Conservation (phyloP, 1,140 invertebrate genomes). For the Lutraria rhynchaena region DNA sequence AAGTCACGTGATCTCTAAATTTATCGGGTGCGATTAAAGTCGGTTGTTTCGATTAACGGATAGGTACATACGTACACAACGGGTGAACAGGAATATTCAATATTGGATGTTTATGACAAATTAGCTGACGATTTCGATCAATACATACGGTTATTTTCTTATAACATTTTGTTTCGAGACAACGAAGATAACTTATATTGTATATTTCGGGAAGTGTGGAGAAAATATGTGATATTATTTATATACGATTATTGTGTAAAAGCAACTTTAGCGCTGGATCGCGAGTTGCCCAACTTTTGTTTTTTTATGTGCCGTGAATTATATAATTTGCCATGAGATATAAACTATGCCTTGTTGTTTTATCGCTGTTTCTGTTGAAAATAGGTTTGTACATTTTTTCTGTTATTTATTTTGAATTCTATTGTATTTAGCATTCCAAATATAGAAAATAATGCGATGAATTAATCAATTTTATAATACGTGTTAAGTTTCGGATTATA, state of each 20-base stretch:
- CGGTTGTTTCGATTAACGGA: neutral
- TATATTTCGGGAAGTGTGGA: constrained; percentile 8
- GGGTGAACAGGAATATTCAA: constrained; percentile 23
- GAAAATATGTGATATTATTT: constrained; percentile 36
- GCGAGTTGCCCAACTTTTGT: constrained; percentile 33
- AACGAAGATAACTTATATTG: constrained; percentile 13
- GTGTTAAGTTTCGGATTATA: no score
- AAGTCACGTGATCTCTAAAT: no score
- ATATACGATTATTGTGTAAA: neutral
- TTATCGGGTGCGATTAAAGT: constrained; percentile 3
- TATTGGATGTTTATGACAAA: constrained; percentile 29
- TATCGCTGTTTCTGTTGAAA: constrained; percentile 14
- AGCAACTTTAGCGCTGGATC: constrained; percentile 51
- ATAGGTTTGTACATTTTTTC: constrained; percentile 13
- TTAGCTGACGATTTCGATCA: constrained; percentile 50
- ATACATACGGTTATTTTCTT: constrained; percentile 28
- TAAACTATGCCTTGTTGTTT: constrained; percentile 17
- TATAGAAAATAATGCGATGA: no score
- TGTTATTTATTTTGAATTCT: neutral
- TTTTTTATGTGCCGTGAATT: constrained; percentile 4
- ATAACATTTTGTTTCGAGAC: constrained; percentile 3
- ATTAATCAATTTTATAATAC: no score
- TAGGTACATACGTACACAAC: constrained; percentile 27
- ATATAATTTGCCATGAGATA: constrained; percentile 30
- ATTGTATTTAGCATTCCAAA: no score